Conservation (phyloP, 2,113 vertebrate species). For the Phocoena phocoena region DNA sequence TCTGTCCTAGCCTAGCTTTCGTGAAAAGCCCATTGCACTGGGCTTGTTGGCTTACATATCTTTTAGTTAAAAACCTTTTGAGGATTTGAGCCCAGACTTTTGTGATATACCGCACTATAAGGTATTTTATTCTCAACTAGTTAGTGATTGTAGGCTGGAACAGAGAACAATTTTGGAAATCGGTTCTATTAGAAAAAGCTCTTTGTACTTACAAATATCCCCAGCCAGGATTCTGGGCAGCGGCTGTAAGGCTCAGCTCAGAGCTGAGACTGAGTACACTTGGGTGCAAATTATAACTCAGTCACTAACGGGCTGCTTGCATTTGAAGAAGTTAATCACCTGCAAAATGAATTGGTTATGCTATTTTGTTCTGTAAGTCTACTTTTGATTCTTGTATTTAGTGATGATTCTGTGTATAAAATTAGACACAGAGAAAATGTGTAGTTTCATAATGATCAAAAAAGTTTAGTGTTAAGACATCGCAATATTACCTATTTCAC, state of each 20-base stretch:
- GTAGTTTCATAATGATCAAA: background rate
- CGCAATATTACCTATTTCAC: background rate
- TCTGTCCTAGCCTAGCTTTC: background rate
- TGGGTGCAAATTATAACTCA: background rate
- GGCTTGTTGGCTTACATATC: background rate
- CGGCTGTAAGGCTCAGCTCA: background rate
- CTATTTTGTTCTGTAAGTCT: slow-evolving; percentile 30
- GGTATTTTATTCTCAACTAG: background rate
- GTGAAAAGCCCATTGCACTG: background rate
- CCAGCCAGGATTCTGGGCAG: background rate
- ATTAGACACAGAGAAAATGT: background rate
- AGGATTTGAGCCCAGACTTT: background rate
- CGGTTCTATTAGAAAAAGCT: background rate
- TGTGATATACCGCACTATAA: background rate
- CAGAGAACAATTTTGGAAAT: slow-evolving; percentile 28
- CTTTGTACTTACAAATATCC: background rate
- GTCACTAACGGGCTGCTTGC: background rate
- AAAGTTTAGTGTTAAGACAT: background rate
- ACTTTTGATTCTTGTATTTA: background rate
- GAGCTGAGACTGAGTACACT: background rate
- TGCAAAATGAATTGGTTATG: slow-evolving; percentile 15
- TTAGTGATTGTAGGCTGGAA: background rate
- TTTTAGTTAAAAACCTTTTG: slow-evolving; percentile 19
- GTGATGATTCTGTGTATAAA: background rate
- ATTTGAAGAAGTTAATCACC: background rate